Conservation (phyloP, 2,888 invertebrate species). For the Hedya salicella region DNA sequence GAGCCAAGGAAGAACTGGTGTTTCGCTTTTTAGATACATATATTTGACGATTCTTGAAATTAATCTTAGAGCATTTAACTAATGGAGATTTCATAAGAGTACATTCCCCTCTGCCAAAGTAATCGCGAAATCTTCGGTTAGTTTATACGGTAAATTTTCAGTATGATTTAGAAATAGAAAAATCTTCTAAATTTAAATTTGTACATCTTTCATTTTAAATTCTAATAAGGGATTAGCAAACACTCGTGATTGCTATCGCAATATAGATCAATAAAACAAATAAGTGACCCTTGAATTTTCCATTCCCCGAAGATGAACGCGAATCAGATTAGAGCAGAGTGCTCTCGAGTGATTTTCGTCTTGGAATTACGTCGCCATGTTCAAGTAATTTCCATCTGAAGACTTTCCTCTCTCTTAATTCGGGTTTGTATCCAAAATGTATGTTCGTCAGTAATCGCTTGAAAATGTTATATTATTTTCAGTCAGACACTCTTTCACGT, state of each 20-base stretch:
- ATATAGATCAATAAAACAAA: not conserved
- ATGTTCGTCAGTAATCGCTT: not conserved
- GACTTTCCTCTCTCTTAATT: not conserved
- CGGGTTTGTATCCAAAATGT: not conserved
- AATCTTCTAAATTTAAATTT: too few species aligned
- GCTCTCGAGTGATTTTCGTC: conserved; percentile 10
- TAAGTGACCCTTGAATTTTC: conserved; percentile 10
- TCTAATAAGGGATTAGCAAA: not conserved
- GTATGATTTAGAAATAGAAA: too few species aligned
- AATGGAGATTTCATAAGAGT: too few species aligned
- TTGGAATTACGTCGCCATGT: conserved; percentile 16
- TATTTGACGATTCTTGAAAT: too few species aligned
- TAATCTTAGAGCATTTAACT: too few species aligned
- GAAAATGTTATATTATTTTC: not conserved
- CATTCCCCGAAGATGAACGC: conserved; percentile 13
- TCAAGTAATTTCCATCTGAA: conserved; percentile 14
- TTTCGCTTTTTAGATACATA: too few species aligned
- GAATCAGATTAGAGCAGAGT: conserved; percentile 28
- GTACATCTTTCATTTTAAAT: not conserved
- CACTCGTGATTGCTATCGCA: not conserved
- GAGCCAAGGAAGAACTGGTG: too few species aligned
- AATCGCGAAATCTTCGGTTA: too few species aligned
- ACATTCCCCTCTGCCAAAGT: too few species aligned
- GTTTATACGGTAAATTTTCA: too few species aligned
- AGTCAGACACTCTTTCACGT: too few species aligned